A percentile compares a stretch with the other conserved stretches of the same genome.
These are phyloP conservation scores for Drosophila teissieri DNA, from an alignment of 1,140 invertebrate species.

Conservation along the genomic window DNA sequence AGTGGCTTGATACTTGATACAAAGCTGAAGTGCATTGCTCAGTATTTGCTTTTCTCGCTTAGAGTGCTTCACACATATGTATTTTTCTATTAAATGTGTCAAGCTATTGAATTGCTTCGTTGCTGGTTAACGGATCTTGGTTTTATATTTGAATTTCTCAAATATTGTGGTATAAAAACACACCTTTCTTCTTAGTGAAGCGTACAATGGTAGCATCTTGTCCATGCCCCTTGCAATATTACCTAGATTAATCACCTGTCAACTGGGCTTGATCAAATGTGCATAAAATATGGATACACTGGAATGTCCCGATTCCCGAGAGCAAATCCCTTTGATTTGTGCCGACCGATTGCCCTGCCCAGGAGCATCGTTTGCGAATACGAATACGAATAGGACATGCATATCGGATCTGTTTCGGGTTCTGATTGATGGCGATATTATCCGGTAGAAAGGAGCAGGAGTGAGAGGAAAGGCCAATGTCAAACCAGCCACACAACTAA, in stretches of 20 bases:
- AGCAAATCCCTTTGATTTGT: constrained; percentile 36
- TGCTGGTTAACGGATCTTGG: too few relatives aligned
- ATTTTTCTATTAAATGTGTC: not conserved
- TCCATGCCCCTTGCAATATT: not conserved
- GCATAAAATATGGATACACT: constrained; percentile 36
- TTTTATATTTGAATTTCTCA: too few relatives aligned
- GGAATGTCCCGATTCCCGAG: constrained; percentile 3
- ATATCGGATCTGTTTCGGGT: constrained; percentile 68
- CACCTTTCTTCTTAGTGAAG: too few relatives aligned
- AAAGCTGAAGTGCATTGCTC: too few relatives aligned
- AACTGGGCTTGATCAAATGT: constrained; percentile 9
- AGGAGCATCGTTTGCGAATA: constrained; percentile 55
- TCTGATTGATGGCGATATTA: constrained; percentile 76
- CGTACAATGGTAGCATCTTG: too few relatives aligned
- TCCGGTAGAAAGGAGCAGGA: not conserved
- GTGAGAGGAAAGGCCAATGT: not conserved
- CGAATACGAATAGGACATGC: constrained; percentile 49
- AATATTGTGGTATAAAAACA: too few relatives aligned
- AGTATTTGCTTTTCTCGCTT: not conserved
- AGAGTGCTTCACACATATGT: not conserved
- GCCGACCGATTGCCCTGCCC: constrained; percentile 58
- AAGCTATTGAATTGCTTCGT: too few relatives aligned
- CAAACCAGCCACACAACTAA: constrained; percentile 43
- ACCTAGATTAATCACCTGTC: not conserved
- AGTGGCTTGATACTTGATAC: too few relatives aligned